Percentiles rank a stretch among this genome's conserved stretches.
Evolutionary conservation across 2,113 vertebrate genomes (phyloP).

Genomic region (Taurulus bubalis): DNA sequence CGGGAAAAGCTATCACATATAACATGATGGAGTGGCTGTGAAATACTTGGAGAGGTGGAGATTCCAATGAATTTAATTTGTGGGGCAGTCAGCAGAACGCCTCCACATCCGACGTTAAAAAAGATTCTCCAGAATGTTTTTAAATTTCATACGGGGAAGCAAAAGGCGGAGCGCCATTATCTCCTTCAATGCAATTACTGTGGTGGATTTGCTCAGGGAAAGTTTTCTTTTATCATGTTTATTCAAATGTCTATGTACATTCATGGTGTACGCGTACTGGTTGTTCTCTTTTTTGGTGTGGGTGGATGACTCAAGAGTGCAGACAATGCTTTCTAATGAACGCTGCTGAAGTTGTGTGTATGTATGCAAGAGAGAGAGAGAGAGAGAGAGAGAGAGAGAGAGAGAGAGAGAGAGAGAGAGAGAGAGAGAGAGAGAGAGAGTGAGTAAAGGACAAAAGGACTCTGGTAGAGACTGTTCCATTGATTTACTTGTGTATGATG

Average conservation of each 20-base stretch:
- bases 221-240: slow-evolving; percentile 57
- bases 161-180: slow-evolving; percentile 49
- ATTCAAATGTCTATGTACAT: slow-evolving; percentile 56
- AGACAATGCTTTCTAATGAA: slow-evolving; percentile 22
- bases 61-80: slow-evolving; percentile 74
- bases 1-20: slow-evolving; percentile 65
- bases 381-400: neutral
- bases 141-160: slow-evolving; percentile 60
- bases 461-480: neutral
- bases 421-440: neutral
- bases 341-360: neutral
- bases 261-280: slow-evolving; percentile 2
- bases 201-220: slow-evolving; percentile 34
- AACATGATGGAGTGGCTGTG: slow-evolving; percentile 65
- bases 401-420: neutral
- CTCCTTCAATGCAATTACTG: slow-evolving; percentile 51
- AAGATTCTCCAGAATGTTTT: slow-evolving; percentile 47
- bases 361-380: neutral
- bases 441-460: neutral
- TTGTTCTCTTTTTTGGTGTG: slow-evolving; percentile 26
- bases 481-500: slow-evolving; percentile 22
- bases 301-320: slow-evolving; percentile 24
- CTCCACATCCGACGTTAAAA: slow-evolving; percentile 36
- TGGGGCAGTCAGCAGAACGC: slow-evolving; percentile 58
- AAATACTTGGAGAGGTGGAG: slow-evolving; percentile 66